Evolutionary conservation across 2,888 invertebrate species (phyloP), one percentile per base, ranked within the genome.

Genomic region (Pyrrhia umbra): DNA sequence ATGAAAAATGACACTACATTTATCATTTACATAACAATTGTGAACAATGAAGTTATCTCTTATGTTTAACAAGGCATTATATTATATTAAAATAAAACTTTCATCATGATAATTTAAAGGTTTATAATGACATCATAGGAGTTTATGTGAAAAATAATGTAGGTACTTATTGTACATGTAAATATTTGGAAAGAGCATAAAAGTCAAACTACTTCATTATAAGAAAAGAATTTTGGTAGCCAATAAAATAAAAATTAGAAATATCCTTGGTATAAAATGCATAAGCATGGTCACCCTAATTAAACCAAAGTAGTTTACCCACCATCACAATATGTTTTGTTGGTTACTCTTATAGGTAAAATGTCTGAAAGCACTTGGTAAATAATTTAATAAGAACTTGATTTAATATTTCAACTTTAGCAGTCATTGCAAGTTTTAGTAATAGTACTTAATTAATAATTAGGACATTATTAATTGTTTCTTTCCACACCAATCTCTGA

Each of bases 251-350:
- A 25, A 23, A 8, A 0, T 27, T n/a, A 13, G 2, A 3, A 16
- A 16, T 8, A n/a, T 37, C 49, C 20, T 23, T 6, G 10, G 18
- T 63, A 49, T 27, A 23, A 63, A 63, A 20, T 43, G 6, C 45
- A 18, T 10, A 21, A 20, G 18, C 2, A 63, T 70, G 50, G 66
- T 46, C 50, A 66, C 71, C 45, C 39, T 20, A 20, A 13, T 66
- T 18, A 30, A 37, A 37, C n/a, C 1, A 6, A 0, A 6, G 10
- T 20, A 20, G 6, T 40, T 39, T 18, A 20, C 6, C 4, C 9
- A 30, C 2, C 18, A 16, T 37, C 6, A 5, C 1, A 21, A 1
- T 45, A 45, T 42, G n/a, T 61, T 20, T 64, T 39, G 15, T 25
- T 10, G 1, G 10, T 13, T 15, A 23, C 15, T 68, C 34, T 5